Evolutionary conservation across 2,888 invertebrate genomes (phyloP), one percentile per base, ranked within the genome.

Genomic region (Gari tellinella): DNA sequence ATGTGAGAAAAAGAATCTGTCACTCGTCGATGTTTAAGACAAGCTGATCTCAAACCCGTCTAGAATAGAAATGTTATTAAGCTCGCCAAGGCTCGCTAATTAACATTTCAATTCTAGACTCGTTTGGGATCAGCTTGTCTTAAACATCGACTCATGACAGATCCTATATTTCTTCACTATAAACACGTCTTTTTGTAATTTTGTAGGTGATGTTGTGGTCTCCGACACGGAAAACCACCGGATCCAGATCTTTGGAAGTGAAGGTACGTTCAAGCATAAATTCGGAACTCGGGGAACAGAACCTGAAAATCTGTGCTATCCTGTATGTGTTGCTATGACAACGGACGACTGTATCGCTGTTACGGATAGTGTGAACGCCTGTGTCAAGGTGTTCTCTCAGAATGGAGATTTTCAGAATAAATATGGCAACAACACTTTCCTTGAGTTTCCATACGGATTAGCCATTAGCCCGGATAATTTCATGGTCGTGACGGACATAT

Each of bases 201-300:
- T 81, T 85, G 0, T 82, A 90, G 89, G 89, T 38, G 89, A 90
- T 68, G 82, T 90, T 23, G 83, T 89, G 1, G 85, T 90, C 19
- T 86, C 87, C 12, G 90, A 90, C 75, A 89, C 89, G 14, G 90
- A 90, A 62, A 90, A 89, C 61, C 88, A 88, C 69, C 79, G 90
- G 53, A 84, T 90, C 52, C 88, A 90, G 76, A 84, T 90, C 41
- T 90, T 90, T 77, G 84, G 83, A 43, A 73, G 78, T 26, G 88
- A 89, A 37, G 90, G 90, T 61, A 76, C 73, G 56, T 86, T 88
- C 66, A 87, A 85, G 77, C 80, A 82, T 65, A 86, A 85, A 63
- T 89, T 90, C 66, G 90, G 90, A 31, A 73, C 75, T 26, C 86
- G 86, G 61, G 89, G 89, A 21, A 78, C 77, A 15, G 78, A 79